Conservation (phyloP, 2,888 invertebrate species). For the Minunthozetes semirufus region DNA sequence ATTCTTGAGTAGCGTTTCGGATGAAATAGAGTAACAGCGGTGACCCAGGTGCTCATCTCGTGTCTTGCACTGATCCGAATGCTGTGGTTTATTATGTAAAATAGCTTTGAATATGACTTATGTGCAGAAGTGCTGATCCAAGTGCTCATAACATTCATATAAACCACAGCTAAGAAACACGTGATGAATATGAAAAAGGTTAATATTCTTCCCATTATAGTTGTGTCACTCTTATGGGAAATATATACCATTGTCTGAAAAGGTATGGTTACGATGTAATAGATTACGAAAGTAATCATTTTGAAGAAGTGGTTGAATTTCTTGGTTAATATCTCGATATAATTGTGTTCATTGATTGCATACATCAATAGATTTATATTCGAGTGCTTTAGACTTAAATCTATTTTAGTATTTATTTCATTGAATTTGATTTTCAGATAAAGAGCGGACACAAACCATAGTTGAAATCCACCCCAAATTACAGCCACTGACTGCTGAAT, state of each 20-base stretch:
- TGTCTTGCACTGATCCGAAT: no score
- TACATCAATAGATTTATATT: background rate
- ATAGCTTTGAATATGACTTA: background rate
- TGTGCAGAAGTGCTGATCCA: background rate
- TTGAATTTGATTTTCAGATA: background rate
- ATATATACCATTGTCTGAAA: background rate
- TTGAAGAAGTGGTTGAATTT: background rate
- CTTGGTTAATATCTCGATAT: background rate
- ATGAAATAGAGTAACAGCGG: no score
- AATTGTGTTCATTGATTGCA: background rate
- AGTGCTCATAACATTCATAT: background rate
- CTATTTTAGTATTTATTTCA: background rate
- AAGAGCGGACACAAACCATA: background rate
- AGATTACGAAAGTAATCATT: background rate
- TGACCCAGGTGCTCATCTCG: no score
- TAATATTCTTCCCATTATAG: background rate
- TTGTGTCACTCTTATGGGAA: background rate
- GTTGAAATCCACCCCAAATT: background rate
- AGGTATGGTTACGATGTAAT: background rate
- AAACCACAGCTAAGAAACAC: background rate
- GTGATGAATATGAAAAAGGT: background rate
- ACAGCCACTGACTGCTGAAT: background rate
- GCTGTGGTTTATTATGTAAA: background rate
- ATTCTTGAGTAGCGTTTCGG: no score
- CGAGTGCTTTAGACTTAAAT: background rate